Evolutionary conservation across 2,888 invertebrate species (phyloP), one percentile per base, ranked within the genome.

Genomic region (Stenolophus ochropezus): DNA sequence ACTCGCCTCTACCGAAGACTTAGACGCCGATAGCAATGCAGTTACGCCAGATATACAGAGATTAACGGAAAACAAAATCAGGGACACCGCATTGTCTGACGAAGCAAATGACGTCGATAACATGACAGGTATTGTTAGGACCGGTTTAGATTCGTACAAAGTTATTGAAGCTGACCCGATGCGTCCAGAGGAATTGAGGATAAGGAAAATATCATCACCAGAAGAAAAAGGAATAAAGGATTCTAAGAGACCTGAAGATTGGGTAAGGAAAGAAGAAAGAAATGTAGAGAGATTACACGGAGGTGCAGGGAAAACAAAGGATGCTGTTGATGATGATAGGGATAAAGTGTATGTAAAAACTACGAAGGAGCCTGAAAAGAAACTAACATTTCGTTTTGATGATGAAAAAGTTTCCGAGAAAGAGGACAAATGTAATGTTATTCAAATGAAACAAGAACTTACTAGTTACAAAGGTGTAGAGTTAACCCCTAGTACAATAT

Each of bases 211-310:
- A 69, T 82, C 84, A 51, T 88, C 89, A n/a, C 89, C 89, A 0
- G 89, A 89, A 84, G 90, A 90, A 83, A 90, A 90, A 85, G 90
- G 90, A 80, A 87, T 87, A 82, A 88, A 88, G 84, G 90, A 90
- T 85, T 89, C 89, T 27, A 89, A 89, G 83, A 87, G 85, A 84
- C 88, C 89, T 16, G 89, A 90, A 87, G 89, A 89, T 85, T 89
- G 89, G 89, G 89, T 89, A 84, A 84, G 89, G 75, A 89, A 89
- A 84, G 89, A 88, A 84, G 86, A 86, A 82, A 86, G 86, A 84
- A 87, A 86, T 84, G 89, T 89, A 49, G 88, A 89, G 85, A 86
- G 89, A 85, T 83, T 89, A 82, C 89, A 89, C 82, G 89, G 89
- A n/a, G 89, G 89, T 21, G 89, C 87, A 61, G 88, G 88, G 25